These are phyloP conservation scores for Turdus rufiventris DNA, from an alignment of 2,113 vertebrate genomes.

Conservation along the genomic window DNA sequence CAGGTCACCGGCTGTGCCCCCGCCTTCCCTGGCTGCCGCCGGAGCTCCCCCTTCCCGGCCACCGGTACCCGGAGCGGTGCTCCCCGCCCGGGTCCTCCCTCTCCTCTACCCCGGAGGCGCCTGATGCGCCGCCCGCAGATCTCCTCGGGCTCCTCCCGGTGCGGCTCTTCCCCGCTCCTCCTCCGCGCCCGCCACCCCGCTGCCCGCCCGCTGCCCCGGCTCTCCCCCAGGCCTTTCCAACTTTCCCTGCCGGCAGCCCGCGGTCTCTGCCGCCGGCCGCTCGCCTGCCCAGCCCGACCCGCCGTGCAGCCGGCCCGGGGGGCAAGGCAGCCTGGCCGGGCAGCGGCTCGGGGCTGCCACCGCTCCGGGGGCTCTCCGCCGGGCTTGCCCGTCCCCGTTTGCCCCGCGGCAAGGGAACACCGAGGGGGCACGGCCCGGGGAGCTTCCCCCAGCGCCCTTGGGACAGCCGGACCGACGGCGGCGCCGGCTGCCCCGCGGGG, in stretches of 20 bases:
- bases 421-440: neutral
- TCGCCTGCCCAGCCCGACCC: neutral
- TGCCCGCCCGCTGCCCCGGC: neutral
- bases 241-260: neutral
- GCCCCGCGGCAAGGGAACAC: neutral
- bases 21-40: neutral
- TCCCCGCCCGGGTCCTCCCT: neutral
- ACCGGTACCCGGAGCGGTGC: neutral
- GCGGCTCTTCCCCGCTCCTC: neutral
- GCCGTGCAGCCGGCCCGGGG: neutral
- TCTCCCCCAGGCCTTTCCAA: neutral
- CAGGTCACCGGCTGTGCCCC: neutral
- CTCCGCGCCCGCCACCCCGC: neutral
- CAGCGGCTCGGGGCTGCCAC: neutral
- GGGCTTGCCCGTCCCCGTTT: neutral
- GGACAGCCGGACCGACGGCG: neutral
- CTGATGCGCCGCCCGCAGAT: constrained; percentile 1
- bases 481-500: neutral
- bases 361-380: neutral
- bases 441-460: neutral
- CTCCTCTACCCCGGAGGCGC: neutral
- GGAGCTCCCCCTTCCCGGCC: neutral
- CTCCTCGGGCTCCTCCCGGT: constrained; percentile 13
- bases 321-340: neutral
- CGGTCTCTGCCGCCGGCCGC: neutral